Conservation (phyloP, 2,113 vertebrate species). For the Phyllopteryx taeniolatus region DNA sequence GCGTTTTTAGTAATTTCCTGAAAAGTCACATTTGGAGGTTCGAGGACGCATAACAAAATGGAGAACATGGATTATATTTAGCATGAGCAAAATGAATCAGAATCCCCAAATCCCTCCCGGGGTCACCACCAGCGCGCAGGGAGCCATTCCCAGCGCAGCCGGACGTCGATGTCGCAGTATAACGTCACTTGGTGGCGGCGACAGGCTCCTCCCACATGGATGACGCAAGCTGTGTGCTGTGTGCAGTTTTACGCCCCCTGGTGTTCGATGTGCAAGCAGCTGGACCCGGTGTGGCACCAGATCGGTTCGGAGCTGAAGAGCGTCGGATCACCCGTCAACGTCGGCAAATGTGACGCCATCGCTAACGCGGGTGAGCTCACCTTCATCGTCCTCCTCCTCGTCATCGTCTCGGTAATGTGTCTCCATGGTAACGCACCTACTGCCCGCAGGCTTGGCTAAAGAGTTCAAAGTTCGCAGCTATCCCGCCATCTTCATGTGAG, state of each 20-base stretch:
- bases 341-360: constrained; percentile 89
- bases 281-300: constrained; percentile 90
- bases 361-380: constrained; percentile 79
- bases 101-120: too few relatives aligned
- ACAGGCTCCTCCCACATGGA: too few relatives aligned
- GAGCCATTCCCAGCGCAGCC: too few relatives aligned
- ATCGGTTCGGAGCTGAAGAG: constrained; percentile 86
- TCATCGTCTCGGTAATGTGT: not conserved
- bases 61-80: too few relatives aligned
- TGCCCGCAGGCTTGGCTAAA: constrained; percentile 80
- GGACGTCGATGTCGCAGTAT: too few relatives aligned
- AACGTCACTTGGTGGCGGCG: too few relatives aligned
- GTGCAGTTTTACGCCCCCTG: constrained; percentile 92
- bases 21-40: too few relatives aligned
- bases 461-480: constrained; percentile 88
- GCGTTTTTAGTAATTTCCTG: too few relatives aligned
- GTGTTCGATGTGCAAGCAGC: constrained; percentile 89
- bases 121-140: too few relatives aligned
- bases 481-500: constrained; percentile 94
- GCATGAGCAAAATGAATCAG: too few relatives aligned
- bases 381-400: too few relatives aligned
- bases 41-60: too few relatives aligned
- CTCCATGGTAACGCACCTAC: not conserved
- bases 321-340: constrained; percentile 85
- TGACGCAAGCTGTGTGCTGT: not conserved